Evolutionary conservation across 2,113 vertebrate species (phyloP).

Genomic region (Semnornis frantzii): DNA sequence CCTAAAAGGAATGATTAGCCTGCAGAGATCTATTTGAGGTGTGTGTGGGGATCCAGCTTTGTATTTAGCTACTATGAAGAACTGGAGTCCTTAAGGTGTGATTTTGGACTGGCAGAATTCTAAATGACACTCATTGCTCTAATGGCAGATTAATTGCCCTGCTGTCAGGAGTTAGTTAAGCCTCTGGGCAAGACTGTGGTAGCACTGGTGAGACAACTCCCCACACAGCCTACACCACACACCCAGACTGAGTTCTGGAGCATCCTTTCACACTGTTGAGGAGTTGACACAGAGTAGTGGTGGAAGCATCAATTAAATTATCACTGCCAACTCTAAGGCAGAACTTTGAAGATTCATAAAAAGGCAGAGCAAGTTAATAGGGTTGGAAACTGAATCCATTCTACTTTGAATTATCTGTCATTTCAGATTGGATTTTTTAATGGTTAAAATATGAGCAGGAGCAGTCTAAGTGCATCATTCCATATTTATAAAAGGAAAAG

Average conservation of each 20-base stretch:
- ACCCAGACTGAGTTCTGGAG: fast-evolving
- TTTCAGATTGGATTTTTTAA: not conserved
- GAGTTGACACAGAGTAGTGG: fast-evolving
- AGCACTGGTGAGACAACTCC: not conserved
- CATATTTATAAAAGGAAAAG: not conserved
- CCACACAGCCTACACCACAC: not conserved
- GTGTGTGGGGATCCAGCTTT: too few species aligned
- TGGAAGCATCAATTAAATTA: not conserved
- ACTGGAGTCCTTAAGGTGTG: fast-evolving
- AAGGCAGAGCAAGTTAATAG: not conserved
- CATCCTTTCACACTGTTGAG: not conserved
- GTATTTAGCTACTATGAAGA: not conserved
- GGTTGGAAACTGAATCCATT: not conserved
- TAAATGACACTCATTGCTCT: not conserved
- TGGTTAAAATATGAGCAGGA: fast-evolving
- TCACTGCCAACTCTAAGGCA: not conserved
- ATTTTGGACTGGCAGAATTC: not conserved
- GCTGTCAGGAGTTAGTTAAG: not conserved
- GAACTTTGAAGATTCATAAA: not conserved
- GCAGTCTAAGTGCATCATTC: not conserved
- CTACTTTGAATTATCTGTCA: not conserved
- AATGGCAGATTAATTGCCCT: fast-evolving
- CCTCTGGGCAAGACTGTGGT: not conserved
- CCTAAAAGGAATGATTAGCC: not conserved
- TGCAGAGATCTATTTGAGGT: too few species aligned